Base-by-base conservation (phyloP, 1,140 invertebrate genomes). In the Platyura marginata region DNA sequence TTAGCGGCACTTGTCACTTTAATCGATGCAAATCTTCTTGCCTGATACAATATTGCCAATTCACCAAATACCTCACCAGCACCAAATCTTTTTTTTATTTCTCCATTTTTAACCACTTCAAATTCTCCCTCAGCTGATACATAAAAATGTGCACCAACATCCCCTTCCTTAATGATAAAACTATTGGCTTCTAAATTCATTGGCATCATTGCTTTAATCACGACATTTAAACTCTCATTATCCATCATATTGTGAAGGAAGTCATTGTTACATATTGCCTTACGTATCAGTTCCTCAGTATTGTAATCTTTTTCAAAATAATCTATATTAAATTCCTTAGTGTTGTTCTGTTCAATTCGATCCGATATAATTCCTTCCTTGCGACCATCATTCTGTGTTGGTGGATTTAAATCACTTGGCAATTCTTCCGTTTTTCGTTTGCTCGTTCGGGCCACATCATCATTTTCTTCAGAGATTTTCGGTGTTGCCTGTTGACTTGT, bases 121-220 rank as follows among this genome's bases (percentile, higher is more conserved):
- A 90, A 82, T 50, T 81, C 74, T 13, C 91, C 90, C 46, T 84
- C 75, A 4, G 76, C 79, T 1, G 81, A 83, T 1, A 90, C 81
- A 49, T 78, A 89, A 18, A 88, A 65, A 55, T 88, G 81, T 29
- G 75, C 78, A 16, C 81, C 82, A 44, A 72, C 73, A 52, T 86
- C 81, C 43, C 90, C 89, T 67, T 94, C 87, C 33, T 75, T 74
- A 49, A 95, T 92, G 36, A 96, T 83, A 49, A 79, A 74, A 47
- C 75, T 80, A 25, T 77, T 77, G 22, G 77, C 69, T 4, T 70
- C 57, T 53, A 81, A 84, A 46, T 79, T 69, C 52, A 87, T 77
- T 0, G 81, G 75, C 54, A 81, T 83, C 89, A 94, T 94, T 13
- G 85, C 89, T 52, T 90, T 83, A 3, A 93, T 81, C n/a, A 94